phyloP scores from a whole-genome alignment of 2,888 invertebrate species.

The Pyrgus malvae region DNA sequence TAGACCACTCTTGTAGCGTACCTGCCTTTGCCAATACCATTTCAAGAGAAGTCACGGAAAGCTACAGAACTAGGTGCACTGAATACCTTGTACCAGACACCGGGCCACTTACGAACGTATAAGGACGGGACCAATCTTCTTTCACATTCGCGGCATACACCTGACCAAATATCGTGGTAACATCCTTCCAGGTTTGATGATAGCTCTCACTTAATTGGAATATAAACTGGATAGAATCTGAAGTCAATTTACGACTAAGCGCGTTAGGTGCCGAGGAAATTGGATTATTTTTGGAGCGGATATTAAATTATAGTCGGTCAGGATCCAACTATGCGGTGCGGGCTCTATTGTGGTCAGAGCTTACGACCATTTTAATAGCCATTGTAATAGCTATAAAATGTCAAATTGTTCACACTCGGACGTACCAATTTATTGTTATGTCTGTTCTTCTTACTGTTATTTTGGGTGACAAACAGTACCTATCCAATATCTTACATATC shows the following conservation, averaged over 20 bases:
- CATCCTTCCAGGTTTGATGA: constrained; percentile 11
- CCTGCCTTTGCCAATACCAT: constrained; percentile 20
- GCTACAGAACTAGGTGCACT: constrained; percentile 38
- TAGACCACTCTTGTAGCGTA: constrained; percentile 13
- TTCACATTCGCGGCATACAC: constrained; percentile 33
- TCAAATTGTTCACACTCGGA: constrained; percentile 46
- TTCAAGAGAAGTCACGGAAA: constrained; percentile 41
- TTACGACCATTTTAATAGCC: constrained; percentile 39
- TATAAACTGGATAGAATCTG: background rate
- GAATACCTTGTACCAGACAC: constrained; percentile 40
- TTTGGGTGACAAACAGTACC: too few relatives aligned
- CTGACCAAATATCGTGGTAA: constrained; percentile 34
- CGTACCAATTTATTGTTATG: constrained; percentile 25
- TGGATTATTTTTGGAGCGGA: constrained; percentile 73
- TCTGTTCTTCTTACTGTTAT: too few relatives aligned
- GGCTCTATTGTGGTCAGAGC: constrained; percentile 58
- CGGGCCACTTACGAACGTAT: constrained; percentile 37
- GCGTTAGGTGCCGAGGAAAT: constrained; percentile 58
- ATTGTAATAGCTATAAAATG: constrained; percentile 34
- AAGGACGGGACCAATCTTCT: constrained; percentile 37
- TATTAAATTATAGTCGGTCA: constrained; percentile 77
- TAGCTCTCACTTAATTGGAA: constrained; percentile 34
- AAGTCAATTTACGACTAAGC: constrained; percentile 2
- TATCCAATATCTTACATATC: too few relatives aligned
- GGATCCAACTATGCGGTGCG: constrained; percentile 62